Evolutionary conservation across 2,113 vertebrate species (phyloP).

Genomic region (Otocyon megalotis): DNA sequence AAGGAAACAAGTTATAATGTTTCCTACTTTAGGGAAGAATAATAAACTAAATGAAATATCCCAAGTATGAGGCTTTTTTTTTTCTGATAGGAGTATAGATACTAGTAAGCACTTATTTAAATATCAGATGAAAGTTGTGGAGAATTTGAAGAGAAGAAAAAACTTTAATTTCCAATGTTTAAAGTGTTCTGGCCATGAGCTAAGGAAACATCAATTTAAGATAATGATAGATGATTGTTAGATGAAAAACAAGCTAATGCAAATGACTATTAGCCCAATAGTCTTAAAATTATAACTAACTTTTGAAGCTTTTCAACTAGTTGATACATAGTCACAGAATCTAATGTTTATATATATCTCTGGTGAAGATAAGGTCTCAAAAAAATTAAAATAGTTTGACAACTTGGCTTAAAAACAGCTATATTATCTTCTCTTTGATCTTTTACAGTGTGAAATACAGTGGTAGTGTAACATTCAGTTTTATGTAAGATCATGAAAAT

Average conservation of each 20-base stretch:
- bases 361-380: background rate
- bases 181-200: background rate
- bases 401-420: background rate
- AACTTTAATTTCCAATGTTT: background rate
- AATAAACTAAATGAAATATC: background rate
- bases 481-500: background rate
- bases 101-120: background rate
- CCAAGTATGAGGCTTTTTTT: background rate
- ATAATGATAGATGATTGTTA: background rate
- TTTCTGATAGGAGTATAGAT: background rate
- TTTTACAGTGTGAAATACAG: background rate
- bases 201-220: background rate
- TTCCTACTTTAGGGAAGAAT: background rate
- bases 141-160: background rate
- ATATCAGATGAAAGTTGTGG: background rate
- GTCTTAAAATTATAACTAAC: background rate
- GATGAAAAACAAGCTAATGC: background rate
- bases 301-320: background rate
- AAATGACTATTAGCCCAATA: background rate
- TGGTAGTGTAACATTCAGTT: background rate
- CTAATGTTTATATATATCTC: background rate
- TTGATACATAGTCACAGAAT: background rate
- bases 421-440: background rate
- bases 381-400: background rate
- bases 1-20: background rate